Base-by-base conservation (phyloP, 2,797 vertebrate species). In the Sebastes melanostomus region DNA sequence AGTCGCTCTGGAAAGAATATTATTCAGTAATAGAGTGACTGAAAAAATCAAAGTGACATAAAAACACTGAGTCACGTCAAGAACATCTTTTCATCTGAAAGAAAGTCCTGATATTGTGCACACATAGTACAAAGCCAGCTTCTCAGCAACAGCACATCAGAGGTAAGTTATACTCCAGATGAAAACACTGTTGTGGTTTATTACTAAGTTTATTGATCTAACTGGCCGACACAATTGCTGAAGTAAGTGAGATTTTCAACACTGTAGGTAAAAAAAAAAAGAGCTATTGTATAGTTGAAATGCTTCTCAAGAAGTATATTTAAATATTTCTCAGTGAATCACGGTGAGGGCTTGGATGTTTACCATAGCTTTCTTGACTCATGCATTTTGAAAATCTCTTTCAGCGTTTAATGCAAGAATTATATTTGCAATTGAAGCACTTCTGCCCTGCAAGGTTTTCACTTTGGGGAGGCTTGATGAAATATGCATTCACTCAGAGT, bases 401-500 rank as follows among this genome's bases (percentile, higher is more conserved):
- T 77, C 38, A 42, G 13, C 36, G 29, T 82, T 80, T 71, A 82
- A 78, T 75, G 13, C 13, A 76, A 67, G 20, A 80, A 58, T 70
- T 61, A 84, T 80, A 54, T 84, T 75, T 25, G 75, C 77, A 87
- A 78, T 54, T 18, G 63, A 77, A 80, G 22, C 50, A 78, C 30
- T 67, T 76, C 29, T 72, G 82, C 72, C 52, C 72, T 66, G 46
- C 24, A 27, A 73, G 78, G 54, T 52, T 77, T 80, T 75, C 4
- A 25, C 76, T 74, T 80, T 59, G 60, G 59, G 54, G 38, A 77
- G 76, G 30, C 75, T 85, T 83, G 80, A 92, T 92, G 89, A 91
- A 90, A 91, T 88, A 89, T 77, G 89, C 67, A 93, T 95, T 93
- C 87, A 92, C 82, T 91, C 54, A 20, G 82, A 60, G 85, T 80